Conservation (phyloP, 2,113 vertebrate species). For the Gobiocypris rarus region DNA sequence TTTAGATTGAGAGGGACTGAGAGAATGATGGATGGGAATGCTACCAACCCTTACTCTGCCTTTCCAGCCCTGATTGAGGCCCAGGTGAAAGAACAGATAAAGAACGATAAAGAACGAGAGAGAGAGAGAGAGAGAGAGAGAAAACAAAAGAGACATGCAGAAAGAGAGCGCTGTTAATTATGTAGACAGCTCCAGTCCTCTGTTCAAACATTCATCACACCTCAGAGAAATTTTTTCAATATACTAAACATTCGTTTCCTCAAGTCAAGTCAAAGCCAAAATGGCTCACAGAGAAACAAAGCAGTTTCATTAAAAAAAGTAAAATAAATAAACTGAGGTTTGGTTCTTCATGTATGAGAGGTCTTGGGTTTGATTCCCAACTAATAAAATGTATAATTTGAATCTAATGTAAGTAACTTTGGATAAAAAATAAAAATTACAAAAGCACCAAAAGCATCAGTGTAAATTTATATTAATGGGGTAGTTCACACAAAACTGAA, state of each 20-base stretch:
- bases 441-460: too few relatives aligned
- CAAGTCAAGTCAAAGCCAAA: neutral
- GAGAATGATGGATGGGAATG: constrained; percentile 47
- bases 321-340: neutral
- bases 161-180: constrained; percentile 58
- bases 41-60: constrained; percentile 97
- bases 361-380: neutral
- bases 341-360: neutral
- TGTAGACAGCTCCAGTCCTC: constrained; percentile 9
- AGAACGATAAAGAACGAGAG: too few relatives aligned
- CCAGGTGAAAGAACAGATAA: constrained; percentile 56
- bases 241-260: neutral
- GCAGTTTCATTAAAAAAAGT: neutral
- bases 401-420: too few relatives aligned
- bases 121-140: neutral
- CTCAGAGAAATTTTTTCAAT: neutral
- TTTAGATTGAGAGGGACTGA: constrained; percentile 32
- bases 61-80: constrained; percentile 92
- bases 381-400: too few relatives aligned
- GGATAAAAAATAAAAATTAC: too few relatives aligned
- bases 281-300: neutral
- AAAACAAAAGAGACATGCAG: constrained; percentile 56
- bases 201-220: constrained; percentile 30
- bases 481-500: too few relatives aligned
- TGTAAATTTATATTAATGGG: neutral